Evolutionary conservation across 2,888 invertebrate genomes (phyloP).

Genomic region (Trichacis sp.): DNA sequence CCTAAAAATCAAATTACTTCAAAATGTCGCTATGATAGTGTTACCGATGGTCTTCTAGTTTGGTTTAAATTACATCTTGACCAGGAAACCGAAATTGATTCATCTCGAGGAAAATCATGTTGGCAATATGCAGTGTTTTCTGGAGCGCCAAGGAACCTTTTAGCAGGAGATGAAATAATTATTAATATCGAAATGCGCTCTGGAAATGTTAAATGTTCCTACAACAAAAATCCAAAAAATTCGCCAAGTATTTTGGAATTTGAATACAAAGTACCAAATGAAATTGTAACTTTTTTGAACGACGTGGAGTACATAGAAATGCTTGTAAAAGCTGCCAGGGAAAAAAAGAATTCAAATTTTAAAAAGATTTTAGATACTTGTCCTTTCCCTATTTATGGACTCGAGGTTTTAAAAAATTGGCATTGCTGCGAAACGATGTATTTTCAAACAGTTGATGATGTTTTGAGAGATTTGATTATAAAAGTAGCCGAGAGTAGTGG

Average conservation of each 20-base stretch:
- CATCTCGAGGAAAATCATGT: slow-evolving; percentile 74
- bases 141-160: slow-evolving; percentile 35
- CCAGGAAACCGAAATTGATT: slow-evolving; percentile 74
- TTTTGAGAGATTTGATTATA: slow-evolving; percentile 68
- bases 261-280: slow-evolving; percentile 65
- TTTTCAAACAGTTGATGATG: slow-evolving; percentile 67
- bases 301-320: slow-evolving; percentile 69
- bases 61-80: slow-evolving; percentile 82
- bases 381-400: slow-evolving; percentile 76
- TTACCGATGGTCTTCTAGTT: slow-evolving; percentile 76
- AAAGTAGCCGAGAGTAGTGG: slow-evolving; percentile 59
- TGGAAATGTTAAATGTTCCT: slow-evolving; percentile 52
- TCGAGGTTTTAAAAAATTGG: slow-evolving; percentile 72
- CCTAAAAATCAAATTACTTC: slow-evolving; percentile 65
- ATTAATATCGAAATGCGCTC: slow-evolving; percentile 48
- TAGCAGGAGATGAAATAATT: slow-evolving; percentile 38
- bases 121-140: slow-evolving; percentile 86
- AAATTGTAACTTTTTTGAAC: slow-evolving; percentile 55
- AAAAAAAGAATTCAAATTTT: slow-evolving; percentile 51
- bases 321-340: slow-evolving; percentile 66
- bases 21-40: slow-evolving; percentile 70
- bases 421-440: slow-evolving; percentile 65
- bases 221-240: slow-evolving; percentile 59
- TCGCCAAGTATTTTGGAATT: slow-evolving; percentile 63
- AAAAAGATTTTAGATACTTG: slow-evolving; percentile 72